Evolutionary conservation across 2,888 invertebrate species (phyloP).

Genomic region (Melinaea menophilus): DNA sequence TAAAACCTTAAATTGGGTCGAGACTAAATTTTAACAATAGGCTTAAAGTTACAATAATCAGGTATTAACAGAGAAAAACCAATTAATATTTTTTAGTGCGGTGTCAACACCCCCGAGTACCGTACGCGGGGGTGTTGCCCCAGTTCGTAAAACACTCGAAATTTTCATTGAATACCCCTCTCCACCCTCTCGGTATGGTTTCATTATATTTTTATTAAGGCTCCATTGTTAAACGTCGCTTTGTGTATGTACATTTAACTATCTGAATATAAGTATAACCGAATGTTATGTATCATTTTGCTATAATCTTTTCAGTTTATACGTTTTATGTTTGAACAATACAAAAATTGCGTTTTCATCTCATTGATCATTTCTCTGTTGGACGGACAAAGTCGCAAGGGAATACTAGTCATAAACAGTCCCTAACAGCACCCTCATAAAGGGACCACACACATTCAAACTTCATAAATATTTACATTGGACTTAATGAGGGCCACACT

Average conservation of each 20-base stretch:
- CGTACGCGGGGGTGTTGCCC: constrained; percentile 19
- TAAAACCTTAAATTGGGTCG: background rate
- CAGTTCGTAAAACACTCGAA: constrained; percentile 19
- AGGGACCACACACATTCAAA: constrained; percentile 30
- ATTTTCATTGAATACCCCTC: constrained; percentile 42
- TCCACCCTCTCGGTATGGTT: constrained; percentile 45
- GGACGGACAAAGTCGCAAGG: background rate
- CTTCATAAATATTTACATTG: constrained; percentile 49
- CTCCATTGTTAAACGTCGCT: constrained; percentile 55
- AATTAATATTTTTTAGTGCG: constrained; percentile 25
- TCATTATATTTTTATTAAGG: constrained; percentile 51
- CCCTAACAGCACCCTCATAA: constrained; percentile 18
- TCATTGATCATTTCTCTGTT: background rate
- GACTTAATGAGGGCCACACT: constrained; percentile 40
- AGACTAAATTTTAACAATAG: background rate
- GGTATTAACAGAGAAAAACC: constrained; percentile 12
- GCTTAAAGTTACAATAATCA: background rate
- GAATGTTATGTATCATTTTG: no score
- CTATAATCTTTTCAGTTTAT: no score
- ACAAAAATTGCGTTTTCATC: background rate
- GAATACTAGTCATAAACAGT: background rate
- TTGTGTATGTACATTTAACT: constrained; percentile 55
- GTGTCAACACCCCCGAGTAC: constrained; percentile 16
- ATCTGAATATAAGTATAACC: constrained; percentile 23
- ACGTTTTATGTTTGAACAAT: no score